Conservation (phyloP, 2,888 invertebrate species). For the Leptinotarsa juncta region DNA sequence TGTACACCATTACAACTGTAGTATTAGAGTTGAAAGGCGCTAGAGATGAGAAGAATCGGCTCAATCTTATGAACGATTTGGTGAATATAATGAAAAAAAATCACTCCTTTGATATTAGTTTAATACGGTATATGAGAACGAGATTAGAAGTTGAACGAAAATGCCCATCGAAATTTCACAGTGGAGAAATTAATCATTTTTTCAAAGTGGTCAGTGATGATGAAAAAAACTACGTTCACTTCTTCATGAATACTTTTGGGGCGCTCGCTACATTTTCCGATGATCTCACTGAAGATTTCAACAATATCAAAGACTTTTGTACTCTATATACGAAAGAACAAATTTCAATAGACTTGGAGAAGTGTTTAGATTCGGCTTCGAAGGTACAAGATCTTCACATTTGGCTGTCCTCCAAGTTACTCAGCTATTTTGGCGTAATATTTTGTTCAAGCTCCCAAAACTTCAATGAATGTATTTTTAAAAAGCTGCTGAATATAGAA, state of each 20-base stretch:
- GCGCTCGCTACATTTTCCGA: constrained; percentile 29
- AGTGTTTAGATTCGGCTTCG: constrained; percentile 26
- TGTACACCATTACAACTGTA: constrained; percentile 24
- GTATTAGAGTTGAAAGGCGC: constrained; percentile 29
- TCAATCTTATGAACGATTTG: constrained; percentile 30
- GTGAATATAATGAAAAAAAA: constrained; percentile 41
- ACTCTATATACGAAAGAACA: constrained; percentile 18
- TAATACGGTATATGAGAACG: constrained; percentile 46
- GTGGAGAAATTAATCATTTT: constrained; percentile 30
- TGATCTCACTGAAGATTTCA: constrained; percentile 45
- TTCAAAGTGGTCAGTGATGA: constrained; percentile 18
- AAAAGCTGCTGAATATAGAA: constrained; percentile 36
- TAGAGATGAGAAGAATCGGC: constrained; percentile 27
- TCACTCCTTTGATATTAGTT: constrained; percentile 38
- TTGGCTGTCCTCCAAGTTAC: constrained; percentile 49
- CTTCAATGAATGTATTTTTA: constrained; percentile 1
- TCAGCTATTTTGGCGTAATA: constrained; percentile 48
- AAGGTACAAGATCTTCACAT: constrained; percentile 46
- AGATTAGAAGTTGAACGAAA: constrained; percentile 41
- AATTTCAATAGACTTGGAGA: constrained; percentile 25
- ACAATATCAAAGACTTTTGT: constrained; percentile 37
- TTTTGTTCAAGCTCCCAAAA: constrained; percentile 32
- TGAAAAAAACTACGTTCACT: constrained; percentile 16
- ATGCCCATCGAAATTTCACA: constrained; percentile 13
- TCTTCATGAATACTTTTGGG: constrained; percentile 25